Base-by-base conservation (phyloP, 2,888 invertebrate species). In the Drosophila buzzatii region DNA sequence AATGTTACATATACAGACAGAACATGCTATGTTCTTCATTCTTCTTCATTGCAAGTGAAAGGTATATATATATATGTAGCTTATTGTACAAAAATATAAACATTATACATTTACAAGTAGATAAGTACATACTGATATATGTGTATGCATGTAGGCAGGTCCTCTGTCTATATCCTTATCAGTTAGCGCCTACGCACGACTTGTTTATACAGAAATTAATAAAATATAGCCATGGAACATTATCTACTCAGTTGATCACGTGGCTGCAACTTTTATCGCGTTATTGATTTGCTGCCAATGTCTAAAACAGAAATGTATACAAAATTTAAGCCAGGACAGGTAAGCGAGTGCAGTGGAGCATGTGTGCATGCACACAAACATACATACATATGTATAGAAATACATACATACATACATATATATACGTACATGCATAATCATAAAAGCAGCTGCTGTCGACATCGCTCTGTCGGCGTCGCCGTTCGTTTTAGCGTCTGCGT, bases 371-470 rank as follows among this genome's bases (percentile, higher is more conserved):
- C 44, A 53, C 10, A 51, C 49, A 27, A 3, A 18, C n/a, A 18
- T n/a, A 41, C 1, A 8, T 3, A 39, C 12, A 27, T 6, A 58
- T 27, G 6, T 27, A 27, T 27, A 27, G 27, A 27, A 1, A 6
- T 27, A 27, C 27, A 27, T 27, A 27, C 27, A 27, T 14, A 35
- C 7, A 37, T 27, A 33, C 37, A 55, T 18, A 41, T 16, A 47
- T 18, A 37, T 33, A 16, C 2, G 4, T 58, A 55, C 33, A 51
- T 49, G 53, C 35, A 56, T 49, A 58, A 42, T 66, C 33, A 63
- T 39, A 59, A 58, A 62, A 68, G 82, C 85, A 84, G 82, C 82
- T 85, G 88, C 86, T 70, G 77, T 58, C 65, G 39, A 42, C 68
- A 18, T 51, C 18, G 44, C 68, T 45, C 64, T 47, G 56, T 31